Evolutionary conservation across 2,797 vertebrate species (phyloP).

Genomic region (Gymnothorax javanicus): DNA sequence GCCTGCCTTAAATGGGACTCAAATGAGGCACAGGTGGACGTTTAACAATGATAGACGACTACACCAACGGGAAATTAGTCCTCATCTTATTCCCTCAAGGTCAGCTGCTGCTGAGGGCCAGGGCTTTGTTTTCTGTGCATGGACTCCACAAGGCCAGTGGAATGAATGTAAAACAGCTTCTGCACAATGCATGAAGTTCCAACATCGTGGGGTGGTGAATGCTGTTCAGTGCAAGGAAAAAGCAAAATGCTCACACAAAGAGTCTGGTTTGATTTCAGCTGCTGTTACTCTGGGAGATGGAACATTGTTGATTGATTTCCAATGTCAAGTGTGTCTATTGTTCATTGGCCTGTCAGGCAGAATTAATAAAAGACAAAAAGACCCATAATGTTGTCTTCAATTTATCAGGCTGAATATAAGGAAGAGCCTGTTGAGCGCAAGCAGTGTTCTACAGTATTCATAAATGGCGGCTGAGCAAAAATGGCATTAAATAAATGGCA

Average conservation of each 20-base stretch:
- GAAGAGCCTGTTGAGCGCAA: not conserved
- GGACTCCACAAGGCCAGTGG: not conserved
- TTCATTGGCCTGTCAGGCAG: not conserved
- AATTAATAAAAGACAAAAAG: not conserved
- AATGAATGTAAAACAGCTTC: not conserved
- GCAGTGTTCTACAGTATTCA: not conserved
- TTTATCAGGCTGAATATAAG: not conserved
- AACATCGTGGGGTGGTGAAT: not conserved
- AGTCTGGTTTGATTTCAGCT: not conserved
- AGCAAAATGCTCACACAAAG: not conserved
- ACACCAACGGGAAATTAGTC: not conserved
- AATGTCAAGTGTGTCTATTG: constrained; percentile 2
- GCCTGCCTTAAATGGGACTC: not conserved
- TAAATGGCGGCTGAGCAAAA: not conserved
- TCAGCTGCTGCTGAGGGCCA: not conserved
- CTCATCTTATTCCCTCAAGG: not conserved
- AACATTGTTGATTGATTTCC: not conserved
- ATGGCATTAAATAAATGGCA: not conserved
- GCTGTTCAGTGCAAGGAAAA: not conserved
- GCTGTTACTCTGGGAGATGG: not conserved
- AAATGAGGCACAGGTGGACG: not conserved
- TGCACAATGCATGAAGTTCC: not conserved
- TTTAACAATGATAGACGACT: not conserved
- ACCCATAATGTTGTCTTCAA: not conserved
- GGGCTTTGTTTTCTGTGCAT: not conserved